These are phyloP conservation scores for Deilephila elpenor DNA, from an alignment of 2,888 invertebrate species.

Conservation along the genomic window DNA sequence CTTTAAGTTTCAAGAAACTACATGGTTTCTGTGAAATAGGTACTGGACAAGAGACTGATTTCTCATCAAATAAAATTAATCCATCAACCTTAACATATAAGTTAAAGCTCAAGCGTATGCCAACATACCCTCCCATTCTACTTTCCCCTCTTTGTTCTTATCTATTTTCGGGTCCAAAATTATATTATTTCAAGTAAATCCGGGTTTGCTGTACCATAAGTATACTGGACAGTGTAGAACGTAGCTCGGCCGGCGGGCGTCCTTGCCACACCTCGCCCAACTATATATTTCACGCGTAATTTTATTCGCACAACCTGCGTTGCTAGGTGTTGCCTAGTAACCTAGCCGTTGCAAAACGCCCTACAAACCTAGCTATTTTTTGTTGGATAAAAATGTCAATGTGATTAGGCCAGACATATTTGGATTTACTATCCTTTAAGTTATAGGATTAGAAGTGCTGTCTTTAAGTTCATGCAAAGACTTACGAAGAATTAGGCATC, in stretches of 20 bases:
- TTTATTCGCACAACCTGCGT: constrained; percentile 33
- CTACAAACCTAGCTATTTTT: neutral
- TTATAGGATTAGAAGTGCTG: too few relatives aligned
- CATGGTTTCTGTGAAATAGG: too few relatives aligned
- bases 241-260: constrained; percentile 41
- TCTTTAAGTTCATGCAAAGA: too few relatives aligned
- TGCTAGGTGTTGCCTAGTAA: constrained; percentile 34
- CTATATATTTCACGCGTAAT: constrained; percentile 39
- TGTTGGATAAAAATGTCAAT: neutral
- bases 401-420: neutral
- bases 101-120: too few relatives aligned
- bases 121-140: too few relatives aligned
- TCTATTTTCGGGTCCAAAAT: neutral
- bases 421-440: too few relatives aligned
- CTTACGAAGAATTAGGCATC: too few relatives aligned
- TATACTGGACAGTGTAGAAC: constrained; percentile 35
- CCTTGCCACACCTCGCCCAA: constrained; percentile 57
- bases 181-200: neutral
- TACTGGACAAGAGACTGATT: too few relatives aligned
- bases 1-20: too few relatives aligned
- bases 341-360: constrained; percentile 8
- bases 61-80: too few relatives aligned
- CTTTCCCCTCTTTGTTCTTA: too few relatives aligned
- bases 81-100: too few relatives aligned
- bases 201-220: constrained; percentile 27